phyloP scores from a whole-genome alignment of 2,888 invertebrate genomes.

The Andrena camellia region DNA sequence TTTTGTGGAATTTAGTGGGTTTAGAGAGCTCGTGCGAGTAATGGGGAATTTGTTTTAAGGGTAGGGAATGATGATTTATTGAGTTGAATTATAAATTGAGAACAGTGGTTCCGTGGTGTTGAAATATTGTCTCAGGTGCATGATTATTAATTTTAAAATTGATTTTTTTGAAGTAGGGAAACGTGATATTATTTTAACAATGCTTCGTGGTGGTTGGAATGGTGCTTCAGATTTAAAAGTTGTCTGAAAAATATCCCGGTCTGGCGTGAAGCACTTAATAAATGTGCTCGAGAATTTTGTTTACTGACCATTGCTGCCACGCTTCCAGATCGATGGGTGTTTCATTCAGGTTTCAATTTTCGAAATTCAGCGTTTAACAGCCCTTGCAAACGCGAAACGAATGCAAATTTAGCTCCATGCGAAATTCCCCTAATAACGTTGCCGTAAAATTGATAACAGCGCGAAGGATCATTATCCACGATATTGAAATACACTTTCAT shows the following conservation, averaged over 20 bases:
- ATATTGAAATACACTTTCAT: slow-evolving; percentile 7
- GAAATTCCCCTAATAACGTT: slow-evolving; percentile 31
- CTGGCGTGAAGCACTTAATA: too few relatives aligned
- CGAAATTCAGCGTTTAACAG: slow-evolving; percentile 14
- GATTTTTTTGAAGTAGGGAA: not conserved
- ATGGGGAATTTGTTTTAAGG: too few relatives aligned
- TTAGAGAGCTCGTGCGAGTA: too few relatives aligned
- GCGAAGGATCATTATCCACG: slow-evolving; percentile 22
- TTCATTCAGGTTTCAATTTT: slow-evolving; percentile 12
- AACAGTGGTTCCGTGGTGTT: not conserved
- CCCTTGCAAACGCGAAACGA: not conserved
- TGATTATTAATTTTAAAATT: not conserved
- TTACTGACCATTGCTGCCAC: not conserved
- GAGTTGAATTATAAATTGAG: not conserved
- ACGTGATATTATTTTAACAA: not conserved
- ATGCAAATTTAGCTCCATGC: slow-evolving; percentile 14
- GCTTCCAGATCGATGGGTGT: slow-evolving; percentile 1
- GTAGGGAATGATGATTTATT: too few relatives aligned
- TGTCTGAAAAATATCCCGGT: too few relatives aligned
- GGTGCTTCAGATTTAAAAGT: too few relatives aligned
- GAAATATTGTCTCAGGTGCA: not conserved
- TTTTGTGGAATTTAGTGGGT: too few relatives aligned
- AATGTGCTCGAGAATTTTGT: not conserved
- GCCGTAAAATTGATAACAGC: slow-evolving; percentile 16
- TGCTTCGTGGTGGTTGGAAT: too few relatives aligned